Evolutionary conservation across 2,888 invertebrate genomes (phyloP).

Genomic region (Drosophila robusta): DNA sequence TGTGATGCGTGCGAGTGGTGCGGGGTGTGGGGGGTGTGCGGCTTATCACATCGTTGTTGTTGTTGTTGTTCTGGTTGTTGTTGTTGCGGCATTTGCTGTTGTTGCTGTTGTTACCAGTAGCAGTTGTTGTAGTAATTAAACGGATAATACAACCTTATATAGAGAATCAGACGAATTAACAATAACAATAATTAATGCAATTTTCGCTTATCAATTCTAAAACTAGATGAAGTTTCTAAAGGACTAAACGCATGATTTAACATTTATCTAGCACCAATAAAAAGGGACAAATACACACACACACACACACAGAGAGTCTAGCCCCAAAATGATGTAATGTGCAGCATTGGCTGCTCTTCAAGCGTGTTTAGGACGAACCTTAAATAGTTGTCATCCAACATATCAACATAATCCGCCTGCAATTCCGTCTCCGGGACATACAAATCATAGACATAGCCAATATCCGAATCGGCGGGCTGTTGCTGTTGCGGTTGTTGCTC

Average conservation of each 20-base stretch:
- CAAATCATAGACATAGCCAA: constrained; percentile 88
- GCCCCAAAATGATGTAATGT: constrained; percentile 57
- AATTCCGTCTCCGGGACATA: constrained; percentile 87
- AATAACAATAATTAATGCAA: constrained; percentile 54
- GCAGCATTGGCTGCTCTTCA: constrained; percentile 84
- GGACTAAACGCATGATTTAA: constrained; percentile 8
- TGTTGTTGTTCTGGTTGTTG: constrained; percentile 27
- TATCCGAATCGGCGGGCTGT: constrained; percentile 79
- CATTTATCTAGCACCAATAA: constrained; percentile 6
- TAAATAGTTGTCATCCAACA: constrained; percentile 84
- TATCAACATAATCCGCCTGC: constrained; percentile 85
- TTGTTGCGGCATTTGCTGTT: constrained; percentile 31
- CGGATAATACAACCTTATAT: constrained; percentile 84
- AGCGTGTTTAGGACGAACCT: constrained; percentile 84
- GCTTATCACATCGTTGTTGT: constrained; percentile 43
- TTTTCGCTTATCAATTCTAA: constrained; percentile 11
- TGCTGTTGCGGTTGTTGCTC: constrained; percentile 15
- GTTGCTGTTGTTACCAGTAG: constrained; percentile 72
- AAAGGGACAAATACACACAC: constrained; percentile 12
- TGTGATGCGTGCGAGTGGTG: constrained; percentile 31
- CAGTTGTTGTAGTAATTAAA: constrained; percentile 84
- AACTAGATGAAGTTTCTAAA: constrained; percentile 17
- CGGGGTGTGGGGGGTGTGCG: constrained; percentile 21
- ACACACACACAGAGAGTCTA: constrained; percentile 16
- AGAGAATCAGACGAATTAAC: constrained; percentile 70